Percentiles rank a stretch among this genome's conserved stretches.
Evolutionary conservation across 2,797 vertebrate species (phyloP).

Genomic region (Avahi laniger): DNA sequence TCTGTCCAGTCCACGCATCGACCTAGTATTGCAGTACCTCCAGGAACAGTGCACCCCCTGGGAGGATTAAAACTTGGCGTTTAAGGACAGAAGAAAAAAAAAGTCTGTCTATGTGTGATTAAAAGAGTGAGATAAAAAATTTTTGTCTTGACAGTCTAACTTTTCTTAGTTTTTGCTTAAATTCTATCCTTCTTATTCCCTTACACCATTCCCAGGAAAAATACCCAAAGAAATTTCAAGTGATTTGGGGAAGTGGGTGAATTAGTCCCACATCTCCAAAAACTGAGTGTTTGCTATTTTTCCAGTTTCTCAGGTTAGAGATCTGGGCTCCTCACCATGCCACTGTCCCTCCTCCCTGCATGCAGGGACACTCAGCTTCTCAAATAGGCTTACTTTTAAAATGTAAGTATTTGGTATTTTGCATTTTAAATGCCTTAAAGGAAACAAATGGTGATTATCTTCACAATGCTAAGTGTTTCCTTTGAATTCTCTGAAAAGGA

Average conservation of each 20-base stretch:
- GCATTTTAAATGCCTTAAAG: not conserved
- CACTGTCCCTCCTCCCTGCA: no score
- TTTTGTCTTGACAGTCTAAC: not conserved
- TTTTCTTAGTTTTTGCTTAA: slow-evolving; percentile 30
- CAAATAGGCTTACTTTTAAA: slow-evolving; percentile 36
- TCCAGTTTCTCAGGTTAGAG: not conserved
- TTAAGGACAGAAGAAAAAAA: not conserved
- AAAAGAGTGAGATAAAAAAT: not conserved
- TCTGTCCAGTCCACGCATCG: not conserved
- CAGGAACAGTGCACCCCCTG: not conserved
- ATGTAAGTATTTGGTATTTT: slow-evolving; percentile 26
- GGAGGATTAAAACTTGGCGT: not conserved
- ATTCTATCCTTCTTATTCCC: not conserved
- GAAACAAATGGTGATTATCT: not conserved
- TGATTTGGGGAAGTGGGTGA: not conserved
- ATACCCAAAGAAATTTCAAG: not conserved
- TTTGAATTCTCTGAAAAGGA: slow-evolving; percentile 15
- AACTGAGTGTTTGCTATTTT: not conserved
- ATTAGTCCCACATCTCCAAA: not conserved
- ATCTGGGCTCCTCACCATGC: not conserved
- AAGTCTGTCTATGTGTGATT: not conserved
- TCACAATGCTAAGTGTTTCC: not conserved
- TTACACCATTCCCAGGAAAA: not conserved
- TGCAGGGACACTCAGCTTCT: not conserved
- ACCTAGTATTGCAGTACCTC: not conserved